These are phyloP conservation scores for Eueremaeus valkanovi DNA, from an alignment of 2,888 invertebrate genomes.

Conservation along the genomic window DNA sequence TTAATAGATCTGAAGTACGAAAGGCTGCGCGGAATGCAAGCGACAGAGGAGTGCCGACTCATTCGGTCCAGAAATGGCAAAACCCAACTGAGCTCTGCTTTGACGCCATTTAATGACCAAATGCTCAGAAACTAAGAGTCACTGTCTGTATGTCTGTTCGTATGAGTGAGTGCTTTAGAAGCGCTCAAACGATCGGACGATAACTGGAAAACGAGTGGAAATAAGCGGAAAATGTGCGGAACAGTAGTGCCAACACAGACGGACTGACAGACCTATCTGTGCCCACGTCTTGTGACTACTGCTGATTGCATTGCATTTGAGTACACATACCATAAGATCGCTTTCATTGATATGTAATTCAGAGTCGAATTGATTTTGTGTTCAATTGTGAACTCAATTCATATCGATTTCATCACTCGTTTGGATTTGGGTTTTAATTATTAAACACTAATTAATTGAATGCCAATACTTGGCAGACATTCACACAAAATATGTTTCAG, in stretches of 20 bases:
- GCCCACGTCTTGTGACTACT: not conserved
- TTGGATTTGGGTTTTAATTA: too few species aligned
- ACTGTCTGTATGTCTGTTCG: not conserved
- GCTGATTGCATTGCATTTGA: not conserved
- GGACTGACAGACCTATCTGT: not conserved
- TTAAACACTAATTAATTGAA: too few species aligned
- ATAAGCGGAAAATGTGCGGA: not conserved
- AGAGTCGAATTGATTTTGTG: not conserved
- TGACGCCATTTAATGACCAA: constrained; percentile 6
- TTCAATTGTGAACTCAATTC: not conserved
- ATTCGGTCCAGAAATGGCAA: not conserved
- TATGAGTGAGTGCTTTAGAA: too few species aligned
- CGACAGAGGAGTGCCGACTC: not conserved
- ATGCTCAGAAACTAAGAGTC: not conserved
- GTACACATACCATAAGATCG: not conserved
- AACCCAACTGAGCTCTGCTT: not conserved
- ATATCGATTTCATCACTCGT: not conserved
- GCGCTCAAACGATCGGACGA: not conserved
- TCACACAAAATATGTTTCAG: too few species aligned
- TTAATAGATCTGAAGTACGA: not conserved
- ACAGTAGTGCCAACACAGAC: not conserved
- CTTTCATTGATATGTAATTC: not conserved
- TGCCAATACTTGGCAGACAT: too few species aligned
- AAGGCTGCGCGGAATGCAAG: constrained; percentile 2
- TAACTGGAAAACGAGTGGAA: not conserved